These are phyloP conservation scores for Manis crassicaudata DNA, from an alignment of 2,797 vertebrate genomes.

Conservation along the genomic window DNA sequence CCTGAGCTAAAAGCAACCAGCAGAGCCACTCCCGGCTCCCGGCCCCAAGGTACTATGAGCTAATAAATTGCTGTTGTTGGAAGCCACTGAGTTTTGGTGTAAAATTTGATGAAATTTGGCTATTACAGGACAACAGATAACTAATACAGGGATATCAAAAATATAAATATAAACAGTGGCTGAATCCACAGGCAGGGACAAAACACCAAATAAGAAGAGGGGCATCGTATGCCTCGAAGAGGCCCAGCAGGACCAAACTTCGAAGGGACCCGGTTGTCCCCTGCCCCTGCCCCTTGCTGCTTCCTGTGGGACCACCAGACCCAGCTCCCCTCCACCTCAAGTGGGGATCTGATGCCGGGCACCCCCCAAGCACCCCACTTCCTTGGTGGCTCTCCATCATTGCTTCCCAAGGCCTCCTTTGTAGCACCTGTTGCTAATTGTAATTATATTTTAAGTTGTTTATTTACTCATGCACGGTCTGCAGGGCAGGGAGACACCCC, in stretches of 20 bases:
- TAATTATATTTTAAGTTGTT: background rate
- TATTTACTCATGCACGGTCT: background rate
- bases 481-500: background rate
- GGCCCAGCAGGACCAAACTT: background rate
- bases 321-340: background rate
- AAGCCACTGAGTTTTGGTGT: background rate
- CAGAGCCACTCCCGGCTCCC: background rate
- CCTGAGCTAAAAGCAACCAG: background rate
- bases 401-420: background rate
- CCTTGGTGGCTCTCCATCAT: background rate
- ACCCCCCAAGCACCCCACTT: background rate
- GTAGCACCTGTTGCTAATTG: background rate
- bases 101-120: too few relatives aligned
- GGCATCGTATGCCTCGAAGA: background rate
- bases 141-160: background rate
- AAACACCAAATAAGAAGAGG: background rate
- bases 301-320: background rate
- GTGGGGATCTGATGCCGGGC: background rate
- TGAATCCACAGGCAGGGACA: fast-evolving
- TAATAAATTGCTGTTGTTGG: background rate
- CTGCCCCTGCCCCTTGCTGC: background rate
- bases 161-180: fast-evolving
- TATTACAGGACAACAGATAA: too few relatives aligned
- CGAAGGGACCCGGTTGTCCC: background rate
- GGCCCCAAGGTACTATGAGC: background rate